These are phyloP conservation scores for Halcyon senegalensis DNA, from an alignment of 2,113 vertebrate species.

Conservation along the genomic window DNA sequence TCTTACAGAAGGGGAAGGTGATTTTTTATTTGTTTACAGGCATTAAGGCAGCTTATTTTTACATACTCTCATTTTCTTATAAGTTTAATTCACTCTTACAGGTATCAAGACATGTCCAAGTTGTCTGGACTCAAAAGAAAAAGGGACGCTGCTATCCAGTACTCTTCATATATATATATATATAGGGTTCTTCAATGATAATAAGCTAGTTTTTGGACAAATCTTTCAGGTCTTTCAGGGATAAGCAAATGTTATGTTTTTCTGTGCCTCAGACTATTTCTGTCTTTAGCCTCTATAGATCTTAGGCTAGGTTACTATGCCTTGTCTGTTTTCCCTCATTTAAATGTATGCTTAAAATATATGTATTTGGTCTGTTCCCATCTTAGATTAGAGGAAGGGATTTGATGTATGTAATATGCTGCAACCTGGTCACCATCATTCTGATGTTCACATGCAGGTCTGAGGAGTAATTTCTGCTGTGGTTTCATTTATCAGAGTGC, in stretches of 20 bases:
- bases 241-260: neutral
- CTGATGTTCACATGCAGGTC: neutral
- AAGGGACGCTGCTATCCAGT: neutral
- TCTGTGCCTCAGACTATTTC: neutral
- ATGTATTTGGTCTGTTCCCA: neutral
- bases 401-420: neutral
- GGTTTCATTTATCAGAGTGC: neutral
- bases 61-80: neutral
- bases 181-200: neutral
- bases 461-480: neutral
- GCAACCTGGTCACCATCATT: neutral
- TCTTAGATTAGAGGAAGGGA: neutral
- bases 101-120: neutral
- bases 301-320: neutral
- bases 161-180: rapidly evolving
- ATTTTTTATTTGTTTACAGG: neutral
- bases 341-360: neutral
- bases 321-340: neutral
- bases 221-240: neutral
- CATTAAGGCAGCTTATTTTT: neutral
- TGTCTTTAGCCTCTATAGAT: neutral
- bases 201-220: neutral
- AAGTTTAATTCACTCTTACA: neutral
- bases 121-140: neutral
- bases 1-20: neutral